These are phyloP conservation scores for Lophius americanus DNA, from an alignment of 2,797 vertebrate species.

Conservation along the genomic window DNA sequence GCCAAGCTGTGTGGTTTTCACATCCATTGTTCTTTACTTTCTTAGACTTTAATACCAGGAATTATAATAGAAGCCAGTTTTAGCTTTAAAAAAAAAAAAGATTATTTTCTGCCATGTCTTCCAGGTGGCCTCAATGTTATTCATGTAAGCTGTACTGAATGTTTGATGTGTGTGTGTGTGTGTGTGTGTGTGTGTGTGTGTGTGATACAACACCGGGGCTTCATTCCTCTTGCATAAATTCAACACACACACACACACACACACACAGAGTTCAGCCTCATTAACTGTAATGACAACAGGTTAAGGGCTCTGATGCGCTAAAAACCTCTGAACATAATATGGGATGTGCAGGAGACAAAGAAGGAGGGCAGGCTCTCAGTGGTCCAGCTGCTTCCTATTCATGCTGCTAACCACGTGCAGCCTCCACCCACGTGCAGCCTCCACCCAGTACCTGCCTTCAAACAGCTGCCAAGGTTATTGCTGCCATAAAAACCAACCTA, in stretches of 20 bases:
- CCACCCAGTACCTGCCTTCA: constrained; percentile 63
- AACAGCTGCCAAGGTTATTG: constrained; percentile 62
- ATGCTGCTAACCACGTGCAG: constrained; percentile 33
- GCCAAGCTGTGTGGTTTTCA: not conserved
- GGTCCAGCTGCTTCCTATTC: constrained; percentile 73
- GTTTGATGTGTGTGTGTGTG: not conserved
- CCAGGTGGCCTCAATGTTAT: constrained; percentile 6
- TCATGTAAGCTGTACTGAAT: constrained; percentile 19
- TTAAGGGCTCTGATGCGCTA: constrained; percentile 20
- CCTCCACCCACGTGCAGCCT: constrained; percentile 48
- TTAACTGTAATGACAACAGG: constrained; percentile 54
- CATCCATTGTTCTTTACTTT: not conserved
- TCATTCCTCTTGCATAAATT: constrained; percentile 18
- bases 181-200: not conserved
- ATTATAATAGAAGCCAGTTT: not conserved
- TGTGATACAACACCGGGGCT: constrained; percentile 26
- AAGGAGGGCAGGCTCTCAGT: constrained; percentile 37
- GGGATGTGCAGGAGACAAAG: constrained; percentile 38
- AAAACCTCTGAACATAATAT: constrained; percentile 36
- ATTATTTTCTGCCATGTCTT: not conserved
- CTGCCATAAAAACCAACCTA: constrained; percentile 28
- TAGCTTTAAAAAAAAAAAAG: not conserved
- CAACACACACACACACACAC: constrained; percentile 6
- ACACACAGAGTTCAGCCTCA: constrained; percentile 41
- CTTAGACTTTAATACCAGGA: not conserved